phyloP scores from a whole-genome alignment of 1,140 invertebrate genomes.

The Plutomurus gul region DNA sequence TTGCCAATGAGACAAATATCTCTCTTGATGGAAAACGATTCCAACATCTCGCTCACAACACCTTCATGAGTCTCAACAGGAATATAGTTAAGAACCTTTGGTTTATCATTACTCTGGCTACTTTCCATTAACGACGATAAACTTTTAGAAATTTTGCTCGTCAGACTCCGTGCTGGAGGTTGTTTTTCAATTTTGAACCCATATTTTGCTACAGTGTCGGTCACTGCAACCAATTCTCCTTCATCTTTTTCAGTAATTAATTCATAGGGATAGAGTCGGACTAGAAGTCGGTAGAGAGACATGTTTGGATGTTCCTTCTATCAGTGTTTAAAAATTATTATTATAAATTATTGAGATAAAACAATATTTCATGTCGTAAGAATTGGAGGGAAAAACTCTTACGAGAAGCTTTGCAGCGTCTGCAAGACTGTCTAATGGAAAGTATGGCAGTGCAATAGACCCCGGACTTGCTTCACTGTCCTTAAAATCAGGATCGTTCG shows the following conservation, averaged over 20 bases:
- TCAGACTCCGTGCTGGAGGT: background rate
- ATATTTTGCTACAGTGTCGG: slow-evolving; percentile 69
- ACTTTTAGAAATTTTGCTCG: background rate
- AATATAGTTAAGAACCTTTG: slow-evolving; percentile 13
- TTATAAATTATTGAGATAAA: background rate
- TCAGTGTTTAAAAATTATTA: slow-evolving; percentile 55
- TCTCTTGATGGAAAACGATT: slow-evolving; percentile 71
- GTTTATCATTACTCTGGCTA: background rate
- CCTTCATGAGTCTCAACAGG: slow-evolving; percentile 66
- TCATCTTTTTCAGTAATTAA: slow-evolving; percentile 75
- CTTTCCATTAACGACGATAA: background rate
- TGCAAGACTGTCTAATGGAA: slow-evolving; percentile 82
- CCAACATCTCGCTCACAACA: slow-evolving; percentile 75
- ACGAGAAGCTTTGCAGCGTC: slow-evolving; percentile 75
- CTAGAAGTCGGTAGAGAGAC: slow-evolving; percentile 65
- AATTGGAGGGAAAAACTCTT: too few species aligned
- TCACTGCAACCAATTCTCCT: slow-evolving; percentile 65
- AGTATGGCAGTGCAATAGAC: slow-evolving; percentile 72
- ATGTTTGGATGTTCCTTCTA: slow-evolving; percentile 72
- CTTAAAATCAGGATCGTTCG: slow-evolving; percentile 50
- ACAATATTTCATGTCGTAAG: too few species aligned
- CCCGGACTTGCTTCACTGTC: slow-evolving; percentile 43
- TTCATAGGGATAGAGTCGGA: slow-evolving; percentile 81
- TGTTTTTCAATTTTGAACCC: slow-evolving; percentile 57
- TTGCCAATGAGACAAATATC: slow-evolving; percentile 91